phyloP scores from a whole-genome alignment of 2,113 vertebrate genomes.

The Xiphias gladius region DNA sequence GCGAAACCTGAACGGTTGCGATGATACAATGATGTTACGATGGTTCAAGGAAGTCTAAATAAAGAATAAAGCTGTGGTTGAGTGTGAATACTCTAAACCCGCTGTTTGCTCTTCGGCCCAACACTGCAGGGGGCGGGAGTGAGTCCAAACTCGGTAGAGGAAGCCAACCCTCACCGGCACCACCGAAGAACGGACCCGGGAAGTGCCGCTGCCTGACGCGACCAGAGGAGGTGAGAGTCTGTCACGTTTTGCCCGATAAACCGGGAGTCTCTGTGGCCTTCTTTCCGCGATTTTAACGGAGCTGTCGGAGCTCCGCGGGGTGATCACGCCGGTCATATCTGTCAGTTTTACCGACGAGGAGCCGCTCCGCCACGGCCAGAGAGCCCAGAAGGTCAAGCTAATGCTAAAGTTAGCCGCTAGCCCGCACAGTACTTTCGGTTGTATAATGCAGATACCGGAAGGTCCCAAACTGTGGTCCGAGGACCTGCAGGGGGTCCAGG shows the following conservation, averaged over 20 bases:
- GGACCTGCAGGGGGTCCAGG: not conserved
- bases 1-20: no score
- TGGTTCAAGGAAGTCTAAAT: no score
- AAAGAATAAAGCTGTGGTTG: no score
- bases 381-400: constrained; percentile 66
- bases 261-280: accelerated
- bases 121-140: not conserved
- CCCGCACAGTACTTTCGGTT: not conserved
- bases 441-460: not conserved
- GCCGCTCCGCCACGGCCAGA: not conserved
- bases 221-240: constrained; percentile 39
- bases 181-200: constrained; percentile 25
- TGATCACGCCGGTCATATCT: accelerated
- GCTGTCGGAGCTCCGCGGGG: accelerated
- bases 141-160: not conserved
- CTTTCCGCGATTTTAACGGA: not conserved
- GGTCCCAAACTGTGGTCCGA: not conserved
- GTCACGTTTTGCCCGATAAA: not conserved
- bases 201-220: constrained; percentile 4
- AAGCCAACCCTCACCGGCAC: not conserved
- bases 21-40: no score
- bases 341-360: accelerated
- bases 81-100: no score
- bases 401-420: constrained; percentile 50
- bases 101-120: not conserved